Percentiles rank a stretch among this genome's conserved stretches.
phyloP scores from a whole-genome alignment of 1,140 invertebrate species.

The Panagrolaimus sp. region DNA sequence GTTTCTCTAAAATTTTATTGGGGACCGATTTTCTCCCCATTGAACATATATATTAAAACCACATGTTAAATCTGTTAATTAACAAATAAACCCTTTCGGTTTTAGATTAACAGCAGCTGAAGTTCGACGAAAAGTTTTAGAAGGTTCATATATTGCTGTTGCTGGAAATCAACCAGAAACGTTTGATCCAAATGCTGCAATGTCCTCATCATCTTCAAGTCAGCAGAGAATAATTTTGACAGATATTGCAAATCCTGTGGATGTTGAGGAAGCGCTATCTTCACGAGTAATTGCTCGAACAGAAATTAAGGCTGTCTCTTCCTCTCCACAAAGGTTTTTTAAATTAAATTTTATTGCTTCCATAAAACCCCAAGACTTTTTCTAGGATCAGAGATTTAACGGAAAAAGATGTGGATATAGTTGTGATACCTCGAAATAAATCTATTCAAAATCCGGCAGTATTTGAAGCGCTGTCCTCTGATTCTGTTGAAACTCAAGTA shows the following conservation, averaged over 20 bases:
- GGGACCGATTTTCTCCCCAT: too few relatives aligned
- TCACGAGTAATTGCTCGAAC: constrained; percentile 38
- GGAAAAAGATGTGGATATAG: constrained; percentile 43
- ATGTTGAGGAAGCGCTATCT: constrained; percentile 47
- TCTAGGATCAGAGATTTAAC: constrained; percentile 44
- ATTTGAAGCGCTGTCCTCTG: not conserved
- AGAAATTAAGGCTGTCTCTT: constrained; percentile 32
- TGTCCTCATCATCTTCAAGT: too few relatives aligned
- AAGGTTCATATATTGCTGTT: constrained; percentile 18
- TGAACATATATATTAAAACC: too few relatives aligned
- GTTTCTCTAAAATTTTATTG: too few relatives aligned
- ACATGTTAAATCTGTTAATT: too few relatives aligned
- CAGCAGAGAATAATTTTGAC: not conserved
- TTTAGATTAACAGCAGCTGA: constrained; percentile 19
- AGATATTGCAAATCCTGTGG: constrained; percentile 39
- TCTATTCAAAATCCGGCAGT: constrained; percentile 21
- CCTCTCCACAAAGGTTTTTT: not conserved
- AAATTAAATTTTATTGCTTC: not conserved
- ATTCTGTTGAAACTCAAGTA: constrained; percentile 34
- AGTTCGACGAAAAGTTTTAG: constrained; percentile 19
- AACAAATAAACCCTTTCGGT: too few relatives aligned
- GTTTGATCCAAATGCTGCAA: not conserved
- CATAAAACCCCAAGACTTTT: constrained; percentile 11
- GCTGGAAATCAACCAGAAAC: not conserved
- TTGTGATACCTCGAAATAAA: constrained; percentile 31